Percentiles rank a stretch among this genome's conserved stretches.
phyloP scores from a whole-genome alignment of 2,113 vertebrate genomes.

The Eulemur macaco region DNA sequence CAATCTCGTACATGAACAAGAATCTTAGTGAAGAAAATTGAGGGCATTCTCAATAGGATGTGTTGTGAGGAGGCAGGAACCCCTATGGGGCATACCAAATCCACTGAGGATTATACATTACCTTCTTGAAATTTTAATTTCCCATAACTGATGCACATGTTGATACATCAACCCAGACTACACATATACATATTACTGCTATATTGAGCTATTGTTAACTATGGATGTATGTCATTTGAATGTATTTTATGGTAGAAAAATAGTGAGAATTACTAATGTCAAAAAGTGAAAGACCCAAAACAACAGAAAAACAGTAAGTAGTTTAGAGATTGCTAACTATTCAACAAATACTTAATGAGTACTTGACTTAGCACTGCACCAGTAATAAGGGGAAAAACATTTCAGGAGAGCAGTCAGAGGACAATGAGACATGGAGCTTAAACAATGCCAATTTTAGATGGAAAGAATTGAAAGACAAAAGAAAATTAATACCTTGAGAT shows the following conservation, averaged over 20 bases:
- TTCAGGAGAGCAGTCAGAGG: not conserved
- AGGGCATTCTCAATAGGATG: not conserved
- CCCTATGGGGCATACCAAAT: not conserved
- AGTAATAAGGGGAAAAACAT: not conserved
- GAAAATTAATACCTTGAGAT: not conserved
- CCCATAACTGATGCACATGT: not conserved
- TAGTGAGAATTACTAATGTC: not conserved
- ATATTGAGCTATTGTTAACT: not conserved
- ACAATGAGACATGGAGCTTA: not conserved
- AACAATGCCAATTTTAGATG: not conserved
- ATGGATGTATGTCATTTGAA: not conserved
- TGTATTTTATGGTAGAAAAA: not conserved
- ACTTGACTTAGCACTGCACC: not conserved
- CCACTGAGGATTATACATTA: not conserved
- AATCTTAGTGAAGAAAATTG: not conserved
- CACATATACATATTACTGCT: not conserved
- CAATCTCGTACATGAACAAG: not conserved
- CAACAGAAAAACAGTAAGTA: not conserved
- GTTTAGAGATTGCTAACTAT: slow-evolving; percentile 3
- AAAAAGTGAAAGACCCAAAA: not conserved
- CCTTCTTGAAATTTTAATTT: not conserved
- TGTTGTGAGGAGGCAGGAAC: not conserved
- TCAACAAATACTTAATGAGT: slow-evolving; percentile 18
- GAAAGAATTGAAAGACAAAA: not conserved
- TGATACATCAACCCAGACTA: not conserved